These are phyloP conservation scores for Mesorhabditis sp. DNA, from an alignment of 2,888 invertebrate genomes.

Conservation along the genomic window DNA sequence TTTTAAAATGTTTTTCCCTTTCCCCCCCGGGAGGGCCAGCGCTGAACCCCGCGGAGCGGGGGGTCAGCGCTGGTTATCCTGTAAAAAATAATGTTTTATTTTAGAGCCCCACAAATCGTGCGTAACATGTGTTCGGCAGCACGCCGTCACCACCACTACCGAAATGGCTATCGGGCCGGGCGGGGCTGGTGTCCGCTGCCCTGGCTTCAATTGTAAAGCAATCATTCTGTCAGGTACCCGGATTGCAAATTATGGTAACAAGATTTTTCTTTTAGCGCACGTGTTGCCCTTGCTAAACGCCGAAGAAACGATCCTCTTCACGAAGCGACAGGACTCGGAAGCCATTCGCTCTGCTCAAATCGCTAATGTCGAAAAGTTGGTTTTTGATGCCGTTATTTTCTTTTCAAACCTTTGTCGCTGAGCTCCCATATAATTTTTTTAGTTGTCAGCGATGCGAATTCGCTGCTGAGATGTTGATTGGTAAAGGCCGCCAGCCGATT, in stretches of 20 bases:
- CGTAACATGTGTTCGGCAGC: neutral
- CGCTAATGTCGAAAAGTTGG: neutral
- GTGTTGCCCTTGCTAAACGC: neutral
- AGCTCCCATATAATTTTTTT: neutral
- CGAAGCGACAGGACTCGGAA: slow-evolving; percentile 2
- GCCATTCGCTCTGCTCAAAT: neutral
- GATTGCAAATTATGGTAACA: no score
- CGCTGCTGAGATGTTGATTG: neutral
- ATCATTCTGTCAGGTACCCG: neutral
- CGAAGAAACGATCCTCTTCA: neutral
- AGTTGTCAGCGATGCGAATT: neutral
- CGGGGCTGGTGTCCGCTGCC: neutral
- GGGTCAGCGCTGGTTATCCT: no score
- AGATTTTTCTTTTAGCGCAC: neutral
- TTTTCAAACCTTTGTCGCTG: neutral
- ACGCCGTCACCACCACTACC: neutral
- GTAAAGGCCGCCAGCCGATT: neutral
- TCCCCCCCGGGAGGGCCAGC: no score
- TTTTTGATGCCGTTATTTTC: neutral
- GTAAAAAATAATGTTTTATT: no score
- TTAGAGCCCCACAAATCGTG: neutral
- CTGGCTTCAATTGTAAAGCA: neutral
- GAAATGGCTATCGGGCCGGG: slow-evolving; percentile 3
- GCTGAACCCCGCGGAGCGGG: no score
- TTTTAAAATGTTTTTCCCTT: no score